Conservation (phyloP, 2,888 invertebrate species). For the Oligia latruncula region DNA sequence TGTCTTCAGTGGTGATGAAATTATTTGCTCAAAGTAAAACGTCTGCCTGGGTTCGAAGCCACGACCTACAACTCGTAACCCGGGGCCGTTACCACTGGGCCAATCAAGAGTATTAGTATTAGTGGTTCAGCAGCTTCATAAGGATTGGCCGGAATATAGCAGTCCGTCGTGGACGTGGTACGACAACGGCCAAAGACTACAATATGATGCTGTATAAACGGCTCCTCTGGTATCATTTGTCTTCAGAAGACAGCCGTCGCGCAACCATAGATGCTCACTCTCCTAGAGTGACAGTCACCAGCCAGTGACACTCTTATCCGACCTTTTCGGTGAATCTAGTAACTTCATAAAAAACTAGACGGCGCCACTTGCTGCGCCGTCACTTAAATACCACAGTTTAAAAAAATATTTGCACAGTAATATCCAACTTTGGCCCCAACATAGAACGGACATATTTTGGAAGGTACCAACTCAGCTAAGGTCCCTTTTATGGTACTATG, state of each 20-base stretch:
- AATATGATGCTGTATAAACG: no score
- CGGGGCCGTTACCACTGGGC: no score
- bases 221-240: neutral
- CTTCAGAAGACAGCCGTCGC: neutral
- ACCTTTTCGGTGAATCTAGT: neutral
- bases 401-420: neutral
- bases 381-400: neutral
- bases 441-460: conserved; percentile 20
- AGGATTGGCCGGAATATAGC: neutral
- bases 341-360: neutral
- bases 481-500: conserved; percentile 20
- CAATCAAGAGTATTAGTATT: neutral
- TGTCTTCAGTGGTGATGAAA: no score
- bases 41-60: no score
- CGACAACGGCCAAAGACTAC: neutral
- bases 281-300: neutral
- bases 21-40: no score
- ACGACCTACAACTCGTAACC: no score
- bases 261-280: neutral
- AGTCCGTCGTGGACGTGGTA: neutral
- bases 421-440: conserved; percentile 1
- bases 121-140: neutral
- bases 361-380: neutral
- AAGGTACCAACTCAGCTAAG: conserved; percentile 7
- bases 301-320: neutral